These are phyloP conservation scores for Myripristis jacobus DNA, from an alignment of 2,797 vertebrate genomes.

Conservation along the genomic window DNA sequence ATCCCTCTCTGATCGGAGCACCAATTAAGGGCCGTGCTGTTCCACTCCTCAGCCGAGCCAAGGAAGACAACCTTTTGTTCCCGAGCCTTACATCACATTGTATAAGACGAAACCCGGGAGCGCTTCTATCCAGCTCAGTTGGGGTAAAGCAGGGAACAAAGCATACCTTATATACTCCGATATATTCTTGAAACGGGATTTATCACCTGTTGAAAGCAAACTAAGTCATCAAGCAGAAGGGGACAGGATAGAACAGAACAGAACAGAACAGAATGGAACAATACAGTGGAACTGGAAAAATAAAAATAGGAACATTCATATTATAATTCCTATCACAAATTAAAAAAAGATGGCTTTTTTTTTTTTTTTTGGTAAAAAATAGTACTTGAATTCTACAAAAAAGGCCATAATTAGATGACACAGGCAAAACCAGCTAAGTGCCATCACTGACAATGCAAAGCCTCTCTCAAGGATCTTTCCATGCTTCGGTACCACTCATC, in stretches of 20 bases:
- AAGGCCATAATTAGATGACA: slow-evolving; percentile 41
- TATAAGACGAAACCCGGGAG: slow-evolving; percentile 52
- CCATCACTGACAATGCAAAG: slow-evolving; percentile 46
- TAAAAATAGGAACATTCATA: slow-evolving; percentile 11
- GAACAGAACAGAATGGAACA: background rate
- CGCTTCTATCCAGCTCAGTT: slow-evolving; percentile 45
- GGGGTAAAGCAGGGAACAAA: slow-evolving; percentile 31
- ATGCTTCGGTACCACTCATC: slow-evolving; percentile 56
- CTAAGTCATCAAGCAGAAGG: background rate
- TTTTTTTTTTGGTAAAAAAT: slow-evolving; percentile 6
- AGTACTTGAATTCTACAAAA: slow-evolving; percentile 17
- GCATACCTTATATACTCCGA: background rate
- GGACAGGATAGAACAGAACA: background rate
- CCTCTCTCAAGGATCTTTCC: slow-evolving; percentile 48
- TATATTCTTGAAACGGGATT: background rate
- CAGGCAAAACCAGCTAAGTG: slow-evolving; percentile 32
- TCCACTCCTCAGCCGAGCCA: slow-evolving; percentile 51
- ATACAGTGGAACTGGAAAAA: background rate
- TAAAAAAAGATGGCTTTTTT: background rate
- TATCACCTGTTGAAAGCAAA: background rate
- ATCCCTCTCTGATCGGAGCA: slow-evolving; percentile 69
- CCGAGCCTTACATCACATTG: slow-evolving; percentile 56
- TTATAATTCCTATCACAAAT: slow-evolving; percentile 4
- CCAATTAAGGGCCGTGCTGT: slow-evolving; percentile 72
- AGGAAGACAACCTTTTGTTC: slow-evolving; percentile 74